A percentile compares a stretch with the other conserved stretches of the same genome.
Conservation (phyloP, 2,113 vertebrate genomes). For the Prochilodus magdalenae region DNA sequence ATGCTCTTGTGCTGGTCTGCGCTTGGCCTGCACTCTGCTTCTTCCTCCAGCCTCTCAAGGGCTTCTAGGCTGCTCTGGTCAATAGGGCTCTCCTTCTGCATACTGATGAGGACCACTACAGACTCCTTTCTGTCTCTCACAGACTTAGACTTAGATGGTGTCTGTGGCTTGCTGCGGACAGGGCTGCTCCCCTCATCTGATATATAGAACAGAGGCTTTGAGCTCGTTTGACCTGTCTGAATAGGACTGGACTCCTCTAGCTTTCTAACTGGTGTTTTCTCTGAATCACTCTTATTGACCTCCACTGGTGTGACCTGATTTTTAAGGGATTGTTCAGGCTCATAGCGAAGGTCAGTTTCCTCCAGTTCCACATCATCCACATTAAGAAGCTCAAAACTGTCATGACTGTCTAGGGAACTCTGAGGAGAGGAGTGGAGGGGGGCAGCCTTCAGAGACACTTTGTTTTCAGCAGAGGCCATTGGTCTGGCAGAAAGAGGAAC, state of each 20-base stretch:
- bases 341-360: not conserved
- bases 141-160: slow-evolving; percentile 30
- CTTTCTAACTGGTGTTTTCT: not conserved
- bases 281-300: slow-evolving; percentile 8
- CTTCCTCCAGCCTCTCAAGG: slow-evolving; percentile 86
- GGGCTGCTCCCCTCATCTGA: slow-evolving; percentile 72
- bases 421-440: slow-evolving; percentile 78
- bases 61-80: slow-evolving; percentile 48
- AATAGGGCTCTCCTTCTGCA: slow-evolving; percentile 75
- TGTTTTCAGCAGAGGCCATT: not conserved
- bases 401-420: slow-evolving; percentile 89
- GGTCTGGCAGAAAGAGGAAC: slow-evolving; percentile 19
- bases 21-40: slow-evolving; percentile 91
- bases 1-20: slow-evolving; percentile 75
- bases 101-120: slow-evolving; percentile 79
- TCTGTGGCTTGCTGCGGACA: not conserved
- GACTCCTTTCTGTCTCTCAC: slow-evolving; percentile 67
- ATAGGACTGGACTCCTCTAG: slow-evolving; percentile 41
- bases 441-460: slow-evolving; percentile 64
- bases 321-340: not conserved
- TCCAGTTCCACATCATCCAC: slow-evolving; percentile 74
- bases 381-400: slow-evolving; percentile 87
- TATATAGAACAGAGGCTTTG: slow-evolving; percentile 86
- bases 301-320: slow-evolving; percentile 7
- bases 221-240: slow-evolving; percentile 71